Evolutionary conservation across 2,113 vertebrate species (phyloP).

Genomic region (Ctenomys sociabilis): DNA sequence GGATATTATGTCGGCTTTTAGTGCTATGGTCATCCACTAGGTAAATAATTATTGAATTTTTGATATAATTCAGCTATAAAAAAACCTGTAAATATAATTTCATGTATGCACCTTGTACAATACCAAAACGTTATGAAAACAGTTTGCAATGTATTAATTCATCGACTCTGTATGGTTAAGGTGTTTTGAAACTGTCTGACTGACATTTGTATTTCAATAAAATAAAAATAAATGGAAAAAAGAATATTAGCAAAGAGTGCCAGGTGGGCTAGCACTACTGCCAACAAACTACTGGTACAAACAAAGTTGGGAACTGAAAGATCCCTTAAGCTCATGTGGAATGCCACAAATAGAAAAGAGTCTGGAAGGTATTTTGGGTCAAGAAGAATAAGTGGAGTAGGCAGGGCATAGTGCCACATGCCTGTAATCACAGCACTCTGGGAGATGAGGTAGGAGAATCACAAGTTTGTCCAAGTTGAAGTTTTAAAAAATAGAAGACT

Average conservation of each 20-base stretch:
- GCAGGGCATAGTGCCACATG: background rate
- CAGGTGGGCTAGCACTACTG: background rate
- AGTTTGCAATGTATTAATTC: too few relatives aligned
- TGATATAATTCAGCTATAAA: too few relatives aligned
- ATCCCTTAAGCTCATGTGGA: background rate
- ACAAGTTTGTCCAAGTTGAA: background rate
- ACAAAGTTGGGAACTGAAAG: background rate
- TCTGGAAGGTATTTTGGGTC: background rate
- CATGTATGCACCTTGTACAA: too few relatives aligned
- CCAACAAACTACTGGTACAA: background rate
- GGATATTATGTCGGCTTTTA: too few relatives aligned
- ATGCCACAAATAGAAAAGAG: background rate
- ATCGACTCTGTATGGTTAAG: too few relatives aligned
- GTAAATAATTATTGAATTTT: too few relatives aligned
- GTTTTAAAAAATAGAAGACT: background rate
- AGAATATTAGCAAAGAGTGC: background rate
- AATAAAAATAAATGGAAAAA: too few relatives aligned
- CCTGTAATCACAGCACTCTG: background rate
- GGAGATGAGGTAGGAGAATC: background rate
- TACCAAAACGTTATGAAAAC: too few relatives aligned
- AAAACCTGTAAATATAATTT: too few relatives aligned
- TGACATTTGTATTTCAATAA: too few relatives aligned
- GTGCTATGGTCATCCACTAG: too few relatives aligned
- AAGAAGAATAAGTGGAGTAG: constrained; percentile 16
- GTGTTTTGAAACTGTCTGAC: too few relatives aligned